Base-by-base conservation (phyloP, 2,888 invertebrate genomes). In the Abrostola tripartita region DNA sequence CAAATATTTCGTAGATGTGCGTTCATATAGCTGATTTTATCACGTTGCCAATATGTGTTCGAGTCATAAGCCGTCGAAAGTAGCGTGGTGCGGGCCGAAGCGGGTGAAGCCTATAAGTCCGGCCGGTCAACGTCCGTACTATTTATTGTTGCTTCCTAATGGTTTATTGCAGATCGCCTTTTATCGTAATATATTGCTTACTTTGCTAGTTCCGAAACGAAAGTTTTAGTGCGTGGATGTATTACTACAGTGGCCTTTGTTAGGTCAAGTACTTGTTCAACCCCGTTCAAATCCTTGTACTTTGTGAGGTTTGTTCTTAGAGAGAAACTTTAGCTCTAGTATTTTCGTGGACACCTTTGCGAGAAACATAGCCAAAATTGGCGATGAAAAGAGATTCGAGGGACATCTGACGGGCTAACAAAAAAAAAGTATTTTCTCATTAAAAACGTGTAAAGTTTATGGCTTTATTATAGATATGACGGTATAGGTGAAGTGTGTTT, bases 61-160 rank as follows among this genome's bases (percentile, higher is more conserved):
- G 41, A 58, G 58, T 74, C 61, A 72, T 81, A 76, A 79, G 77
- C 77, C 57, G 24, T 24, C 50, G 53, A 52, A 74, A 74, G 70
- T 72, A 74, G 70, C 75, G 59, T 60, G 71, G 65, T 58, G 50
- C 61, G 14, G 40, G 42, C 6, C 24, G 44, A 52, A 61, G 61
- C 61, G 57, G 24, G 24, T 4, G 24, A 52, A 78, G 70, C 74
- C 73, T 70, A 57, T 81, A 73, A 79, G 73, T 61, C 69, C 65
- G 58, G 38, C 42, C 67, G 80, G 79, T 79, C 81, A 80, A 65
- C 69, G 63, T 56, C 63, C 62, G 58, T 35, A 66, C 74, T 81
- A 81, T 79, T 76, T 79, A 82, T 81, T 76, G 79, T 78, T 73
- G 49, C 44, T 69, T 65, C 60, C 56, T 71, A 77, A 81, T 79